These are phyloP conservation scores for Lampris megalopsis DNA, from an alignment of 2,113 vertebrate species.

Conservation along the genomic window DNA sequence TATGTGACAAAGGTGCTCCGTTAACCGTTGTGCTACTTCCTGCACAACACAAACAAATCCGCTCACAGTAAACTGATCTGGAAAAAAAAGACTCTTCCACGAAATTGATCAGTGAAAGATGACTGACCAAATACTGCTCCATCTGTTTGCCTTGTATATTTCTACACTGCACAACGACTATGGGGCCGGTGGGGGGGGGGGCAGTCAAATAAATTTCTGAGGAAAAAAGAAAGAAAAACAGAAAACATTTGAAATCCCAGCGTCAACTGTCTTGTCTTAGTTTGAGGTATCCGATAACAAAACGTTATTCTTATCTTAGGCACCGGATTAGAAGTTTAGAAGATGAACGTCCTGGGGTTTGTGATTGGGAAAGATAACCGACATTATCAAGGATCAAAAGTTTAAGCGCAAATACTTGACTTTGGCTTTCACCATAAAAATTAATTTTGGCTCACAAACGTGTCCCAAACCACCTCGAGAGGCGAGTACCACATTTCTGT, in stretches of 20 bases:
- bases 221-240: no score
- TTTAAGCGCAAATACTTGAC: constrained; percentile 3
- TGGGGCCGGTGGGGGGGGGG: no score
- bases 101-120: constrained; percentile 18
- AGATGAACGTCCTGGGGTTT: constrained; percentile 16
- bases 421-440: constrained; percentile 1
- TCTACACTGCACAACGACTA: constrained; percentile 9
- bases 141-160: constrained; percentile 27
- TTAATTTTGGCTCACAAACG: no score
- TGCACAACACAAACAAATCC: constrained; percentile 14
- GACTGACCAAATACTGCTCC: constrained; percentile 20
- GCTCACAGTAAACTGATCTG: constrained; percentile 9
- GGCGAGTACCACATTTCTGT: constrained; percentile 34
- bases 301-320: constrained; percentile 46
- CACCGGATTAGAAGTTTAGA: constrained; percentile 32
- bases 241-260: constrained; percentile 48
- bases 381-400: background rate
- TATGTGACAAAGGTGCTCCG: constrained; percentile 7
- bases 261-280: constrained; percentile 29
- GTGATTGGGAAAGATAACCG: constrained; percentile 18
- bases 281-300: constrained; percentile 48
- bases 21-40: constrained; percentile 28
- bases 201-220: constrained; percentile 1
- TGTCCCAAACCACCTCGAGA: background rate
- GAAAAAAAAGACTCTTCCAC: constrained; percentile 15